These are phyloP conservation scores for Musca domestica DNA, from an alignment of 1,140 invertebrate genomes.

Conservation along the genomic window DNA sequence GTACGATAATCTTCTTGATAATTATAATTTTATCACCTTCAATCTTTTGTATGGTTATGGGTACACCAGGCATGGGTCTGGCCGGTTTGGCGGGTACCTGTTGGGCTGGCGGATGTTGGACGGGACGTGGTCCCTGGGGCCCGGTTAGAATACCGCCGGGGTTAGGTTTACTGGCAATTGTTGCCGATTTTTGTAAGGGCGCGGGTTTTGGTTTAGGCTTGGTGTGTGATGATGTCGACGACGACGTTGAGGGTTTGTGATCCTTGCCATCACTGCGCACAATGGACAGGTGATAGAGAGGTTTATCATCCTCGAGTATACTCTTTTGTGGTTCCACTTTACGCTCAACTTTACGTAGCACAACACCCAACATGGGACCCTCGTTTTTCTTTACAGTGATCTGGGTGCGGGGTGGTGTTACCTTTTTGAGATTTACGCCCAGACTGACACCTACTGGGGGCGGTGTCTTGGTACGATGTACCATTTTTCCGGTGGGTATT, in stretches of 20 bases:
- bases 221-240: background rate
- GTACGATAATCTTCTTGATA: slow-evolving; percentile 50
- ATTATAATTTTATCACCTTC: slow-evolving; percentile 54
- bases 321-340: slow-evolving; percentile 46
- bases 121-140: slow-evolving; percentile 33
- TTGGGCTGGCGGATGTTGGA: slow-evolving; percentile 7
- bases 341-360: slow-evolving; percentile 48
- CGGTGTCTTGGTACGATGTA: slow-evolving; percentile 48
- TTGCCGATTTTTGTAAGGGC: slow-evolving; percentile 31
- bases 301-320: slow-evolving; percentile 50
- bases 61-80: slow-evolving; percentile 40
- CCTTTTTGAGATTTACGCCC: slow-evolving; percentile 43
- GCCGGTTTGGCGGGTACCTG: slow-evolving; percentile 34
- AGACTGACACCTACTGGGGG: slow-evolving; percentile 47
- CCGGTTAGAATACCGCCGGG: slow-evolving; percentile 45
- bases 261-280: slow-evolving; percentile 47
- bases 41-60: slow-evolving; percentile 51
- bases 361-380: slow-evolving; percentile 47
- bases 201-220: slow-evolving; percentile 46
- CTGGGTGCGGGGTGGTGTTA: slow-evolving; percentile 41
- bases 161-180: slow-evolving; percentile 34
- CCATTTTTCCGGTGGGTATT: slow-evolving; percentile 45
- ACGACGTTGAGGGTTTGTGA: slow-evolving; percentile 1
- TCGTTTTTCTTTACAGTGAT: slow-evolving; percentile 48
- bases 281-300: slow-evolving; percentile 48